phyloP scores from a whole-genome alignment of 2,797 vertebrate genomes.

The Carcharodon carcharias region DNA sequence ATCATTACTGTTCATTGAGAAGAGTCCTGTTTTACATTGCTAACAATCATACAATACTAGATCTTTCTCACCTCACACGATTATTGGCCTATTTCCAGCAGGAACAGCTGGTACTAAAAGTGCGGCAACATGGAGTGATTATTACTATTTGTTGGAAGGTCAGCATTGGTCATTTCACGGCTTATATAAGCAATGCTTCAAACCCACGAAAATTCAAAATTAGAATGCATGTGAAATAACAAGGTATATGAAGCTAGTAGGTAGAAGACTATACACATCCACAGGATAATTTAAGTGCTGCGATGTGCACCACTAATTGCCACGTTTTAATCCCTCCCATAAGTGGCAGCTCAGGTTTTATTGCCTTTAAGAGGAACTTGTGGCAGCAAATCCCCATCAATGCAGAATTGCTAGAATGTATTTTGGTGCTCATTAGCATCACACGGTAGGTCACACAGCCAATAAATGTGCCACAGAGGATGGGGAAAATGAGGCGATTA shows the following conservation, averaged over 20 bases:
- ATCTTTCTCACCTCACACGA: conserved; percentile 20
- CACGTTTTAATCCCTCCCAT: background rate
- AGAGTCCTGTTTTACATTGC: conserved; percentile 27
- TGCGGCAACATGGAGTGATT: background rate
- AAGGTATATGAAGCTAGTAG: background rate
- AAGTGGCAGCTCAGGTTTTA: no score
- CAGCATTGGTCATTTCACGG: conserved; percentile 23
- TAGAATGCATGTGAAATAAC: conserved; percentile 20
- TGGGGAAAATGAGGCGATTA: background rate
- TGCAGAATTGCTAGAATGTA: background rate
- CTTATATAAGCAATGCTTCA: background rate
- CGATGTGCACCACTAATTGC: background rate
- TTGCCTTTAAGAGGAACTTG: background rate
- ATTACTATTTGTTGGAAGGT: conserved; percentile 29
- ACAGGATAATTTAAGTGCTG: background rate
- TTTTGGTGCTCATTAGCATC: background rate
- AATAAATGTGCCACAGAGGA: background rate
- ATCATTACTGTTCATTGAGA: conserved; percentile 19
- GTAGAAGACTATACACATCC: background rate
- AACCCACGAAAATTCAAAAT: background rate
- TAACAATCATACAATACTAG: conserved; percentile 26
- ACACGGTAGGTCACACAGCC: background rate
- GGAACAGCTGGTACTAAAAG: conserved; percentile 29
- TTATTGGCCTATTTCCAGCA: conserved; percentile 24
- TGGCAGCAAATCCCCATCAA: background rate